A percentile compares a stretch with the other conserved stretches of the same genome.
phyloP scores from a whole-genome alignment of 2,113 vertebrate genomes.

The Bagarius yarrelli region DNA sequence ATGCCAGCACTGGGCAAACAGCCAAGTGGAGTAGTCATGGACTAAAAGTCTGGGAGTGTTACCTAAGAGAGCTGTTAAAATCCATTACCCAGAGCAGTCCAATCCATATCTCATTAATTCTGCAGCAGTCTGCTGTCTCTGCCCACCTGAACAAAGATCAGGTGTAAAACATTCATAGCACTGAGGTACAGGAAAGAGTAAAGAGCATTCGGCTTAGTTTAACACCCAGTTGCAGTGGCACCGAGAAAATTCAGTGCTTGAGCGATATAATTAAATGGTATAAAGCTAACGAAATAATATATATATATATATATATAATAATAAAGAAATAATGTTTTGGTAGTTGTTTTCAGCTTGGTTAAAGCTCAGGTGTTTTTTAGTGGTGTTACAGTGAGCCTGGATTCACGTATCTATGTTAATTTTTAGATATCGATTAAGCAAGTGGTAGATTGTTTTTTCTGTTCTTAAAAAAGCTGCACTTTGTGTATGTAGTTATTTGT shows the following conservation, averaged over 20 bases:
- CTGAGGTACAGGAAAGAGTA: not conserved
- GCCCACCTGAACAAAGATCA: conserved; percentile 32
- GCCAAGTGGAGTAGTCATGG: conserved; percentile 32
- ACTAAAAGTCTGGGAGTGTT: conserved; percentile 32
- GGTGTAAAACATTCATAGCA: conserved; percentile 10
- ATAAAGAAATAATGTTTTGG: no score
- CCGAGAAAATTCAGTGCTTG: not conserved
- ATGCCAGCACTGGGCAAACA: conserved; percentile 1
- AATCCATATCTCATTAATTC: conserved; percentile 47
- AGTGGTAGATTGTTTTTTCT: no score
- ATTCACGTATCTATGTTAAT: no score
- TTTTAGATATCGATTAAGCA: no score
- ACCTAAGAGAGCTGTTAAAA: conserved; percentile 41
- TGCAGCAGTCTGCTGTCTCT: conserved; percentile 22
- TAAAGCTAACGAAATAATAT: no score
- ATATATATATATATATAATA: no score
- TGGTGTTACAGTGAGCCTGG: no score
- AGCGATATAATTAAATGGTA: no score
- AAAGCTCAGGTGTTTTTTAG: no score
- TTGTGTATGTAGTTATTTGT: no score
- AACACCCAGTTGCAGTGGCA: not conserved
- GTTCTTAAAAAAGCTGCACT: no score
- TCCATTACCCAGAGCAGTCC: conserved; percentile 40
- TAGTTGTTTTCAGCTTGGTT: no score
- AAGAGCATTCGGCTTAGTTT: not conserved